Base-by-base conservation (phyloP, 92 coral and sea anemone genomes). In the Nematostella vectensis region DNA sequence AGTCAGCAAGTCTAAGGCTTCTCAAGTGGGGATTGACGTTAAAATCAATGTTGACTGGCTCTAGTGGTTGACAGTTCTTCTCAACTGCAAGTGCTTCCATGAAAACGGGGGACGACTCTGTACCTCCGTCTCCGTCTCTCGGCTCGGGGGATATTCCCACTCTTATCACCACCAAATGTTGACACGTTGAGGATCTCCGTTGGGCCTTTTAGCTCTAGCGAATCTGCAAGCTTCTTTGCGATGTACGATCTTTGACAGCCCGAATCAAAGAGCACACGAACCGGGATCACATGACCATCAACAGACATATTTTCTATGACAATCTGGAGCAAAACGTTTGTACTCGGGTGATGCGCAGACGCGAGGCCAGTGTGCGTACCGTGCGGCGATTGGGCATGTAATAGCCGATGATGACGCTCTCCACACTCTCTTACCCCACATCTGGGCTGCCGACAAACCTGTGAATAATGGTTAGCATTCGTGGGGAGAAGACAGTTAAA, bases 1-100 rank as follows among this genome's bases (percentile, higher is more conserved):
- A 62, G 28, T 71, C 78, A 37, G 71, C 70, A 13, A 71, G 51
- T 38, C 21, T 70, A 50, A 43, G 57, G 47, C 52, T 56, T 21
- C 50, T 52, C 11, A 62, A 47, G 40, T 61, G 71, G 44, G 55
- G 30, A 56, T 62, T 62, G 27, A 43, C 60, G 22, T 20, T 3
- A 44, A 70, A 44, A 52, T 42, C 40, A 22, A 70, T 39, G 24
- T 24, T 31, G 29, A 61, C 71, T 25, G 68, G 68, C 23, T 57
- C 74, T 3, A 68, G 21, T 25, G 26, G 74, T 20, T 68, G 48
- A 47, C 57, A 70, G 45, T 28, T 40, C 28, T 54, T 62, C 40
- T 59, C 29, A 18, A 62, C 37, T 29, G 64, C 23, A 27, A 71
- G 57, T 24, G 71, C 71, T 23, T 71, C 57, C 62, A 71, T 63